These are phyloP conservation scores for Cliona cf. orientalis DNA, from an alignment of 37 sponge, comb jelly and placozoan species.

Conservation along the genomic window DNA sequence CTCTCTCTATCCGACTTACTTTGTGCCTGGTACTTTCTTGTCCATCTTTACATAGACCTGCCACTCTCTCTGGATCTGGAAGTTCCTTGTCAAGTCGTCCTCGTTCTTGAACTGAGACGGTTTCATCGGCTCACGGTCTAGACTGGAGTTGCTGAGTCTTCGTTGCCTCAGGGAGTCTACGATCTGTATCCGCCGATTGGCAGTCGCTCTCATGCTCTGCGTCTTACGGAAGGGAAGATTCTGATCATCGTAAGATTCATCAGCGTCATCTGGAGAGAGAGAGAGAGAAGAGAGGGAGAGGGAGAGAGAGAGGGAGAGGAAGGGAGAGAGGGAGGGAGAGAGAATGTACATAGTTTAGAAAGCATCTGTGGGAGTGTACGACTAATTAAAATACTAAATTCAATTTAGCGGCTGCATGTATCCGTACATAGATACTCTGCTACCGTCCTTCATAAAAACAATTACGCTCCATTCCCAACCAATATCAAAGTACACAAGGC, in stretches of 20 bases:
- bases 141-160: constrained; percentile 64
- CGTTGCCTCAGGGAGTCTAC: constrained; percentile 61
- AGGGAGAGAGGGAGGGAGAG: neutral
- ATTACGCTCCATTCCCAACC: too few species aligned
- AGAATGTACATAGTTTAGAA: neutral
- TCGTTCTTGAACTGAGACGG: constrained; percentile 32
- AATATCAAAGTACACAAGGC: too few species aligned
- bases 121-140: constrained; percentile 21
- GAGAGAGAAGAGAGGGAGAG: neutral
- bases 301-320: neutral
- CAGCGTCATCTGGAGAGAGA: neutral
- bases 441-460: too few species aligned
- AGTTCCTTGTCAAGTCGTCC: constrained; percentile 50
- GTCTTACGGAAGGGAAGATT: constrained; percentile 72
- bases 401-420: neutral
- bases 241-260: neutral
- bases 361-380: too few species aligned
- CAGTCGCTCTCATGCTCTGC: constrained; percentile 70
- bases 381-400: too few species aligned
- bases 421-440: too few species aligned
- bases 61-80: constrained; percentile 56
- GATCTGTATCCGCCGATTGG: constrained; percentile 54
- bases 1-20: constrained; percentile 6
- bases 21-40: constrained; percentile 56
- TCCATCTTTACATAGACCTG: constrained; percentile 73